Percentiles rank a stretch among this genome's conserved stretches.
These are phyloP conservation scores for Aleiodes testaceus DNA, from an alignment of 2,888 invertebrate genomes.

Conservation along the genomic window DNA sequence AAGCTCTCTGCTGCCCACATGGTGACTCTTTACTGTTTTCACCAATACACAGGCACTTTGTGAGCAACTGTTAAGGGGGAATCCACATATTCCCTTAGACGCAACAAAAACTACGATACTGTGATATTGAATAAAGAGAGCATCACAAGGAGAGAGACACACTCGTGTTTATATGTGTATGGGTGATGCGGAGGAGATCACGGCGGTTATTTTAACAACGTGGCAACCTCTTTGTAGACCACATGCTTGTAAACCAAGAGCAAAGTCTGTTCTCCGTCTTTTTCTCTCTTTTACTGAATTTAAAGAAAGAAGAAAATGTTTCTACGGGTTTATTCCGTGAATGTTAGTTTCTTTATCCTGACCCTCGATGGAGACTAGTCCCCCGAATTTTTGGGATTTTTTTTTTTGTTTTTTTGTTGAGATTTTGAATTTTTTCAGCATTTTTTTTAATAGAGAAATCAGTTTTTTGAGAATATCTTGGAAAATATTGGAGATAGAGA, in stretches of 20 bases:
- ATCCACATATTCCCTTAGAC: conserved; percentile 32
- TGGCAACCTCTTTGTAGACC: conserved; percentile 73
- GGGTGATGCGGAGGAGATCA: conserved; percentile 60
- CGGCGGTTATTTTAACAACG: conserved; percentile 73
- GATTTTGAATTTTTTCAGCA: background rate
- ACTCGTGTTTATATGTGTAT: conserved; percentile 54
- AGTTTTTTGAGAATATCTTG: no score
- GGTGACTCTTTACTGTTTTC: conserved; percentile 32
- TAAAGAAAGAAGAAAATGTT: conserved; percentile 8
- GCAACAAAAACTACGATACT: conserved; percentile 39
- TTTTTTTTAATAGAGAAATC: no score
- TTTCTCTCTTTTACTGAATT: conserved; percentile 19
- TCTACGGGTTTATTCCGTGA: conserved; percentile 35
- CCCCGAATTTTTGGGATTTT: conserved; percentile 39
- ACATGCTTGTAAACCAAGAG: conserved; percentile 72
- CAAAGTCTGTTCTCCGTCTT: conserved; percentile 66
- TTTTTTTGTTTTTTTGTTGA: background rate
- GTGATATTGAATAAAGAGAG: conserved; percentile 32
- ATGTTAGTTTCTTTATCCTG: conserved; percentile 19
- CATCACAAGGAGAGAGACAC: conserved; percentile 38
- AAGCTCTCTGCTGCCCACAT: conserved; percentile 47
- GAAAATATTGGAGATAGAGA: no score
- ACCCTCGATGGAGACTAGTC: conserved; percentile 48
- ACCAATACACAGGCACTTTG: background rate
- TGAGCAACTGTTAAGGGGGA: conserved; percentile 32